These are phyloP conservation scores for Erethizon dorsatum DNA, from an alignment of 2,797 vertebrate species.

Conservation along the genomic window DNA sequence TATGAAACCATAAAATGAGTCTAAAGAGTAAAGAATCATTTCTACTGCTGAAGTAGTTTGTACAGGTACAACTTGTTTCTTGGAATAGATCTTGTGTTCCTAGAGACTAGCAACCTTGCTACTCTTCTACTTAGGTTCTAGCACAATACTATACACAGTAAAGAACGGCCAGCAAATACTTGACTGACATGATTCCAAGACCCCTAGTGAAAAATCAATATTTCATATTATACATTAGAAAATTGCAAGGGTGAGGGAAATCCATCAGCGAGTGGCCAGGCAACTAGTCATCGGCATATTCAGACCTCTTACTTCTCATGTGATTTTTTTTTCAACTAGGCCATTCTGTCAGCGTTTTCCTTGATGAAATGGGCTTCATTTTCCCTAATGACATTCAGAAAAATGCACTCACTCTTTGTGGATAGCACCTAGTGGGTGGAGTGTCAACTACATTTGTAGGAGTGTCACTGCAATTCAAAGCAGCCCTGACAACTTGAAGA, in stretches of 20 bases:
- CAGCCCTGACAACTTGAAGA: constrained; percentile 58
- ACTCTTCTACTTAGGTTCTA: neutral
- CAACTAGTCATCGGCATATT: neutral
- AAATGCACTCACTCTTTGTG: constrained; percentile 18
- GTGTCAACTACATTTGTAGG: constrained; percentile 27
- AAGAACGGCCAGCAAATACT: neutral
- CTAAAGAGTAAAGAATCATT: neutral
- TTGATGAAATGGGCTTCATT: constrained; percentile 3
- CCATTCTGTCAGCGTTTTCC: neutral
- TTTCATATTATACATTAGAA: neutral
- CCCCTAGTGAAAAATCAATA: neutral
- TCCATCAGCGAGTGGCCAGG: neutral
- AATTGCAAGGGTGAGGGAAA: neutral
- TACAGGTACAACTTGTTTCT: neutral
- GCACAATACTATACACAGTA: neutral
- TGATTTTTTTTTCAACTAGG: neutral
- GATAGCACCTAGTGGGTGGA: constrained; percentile 8
- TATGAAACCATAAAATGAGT: constrained; percentile 44
- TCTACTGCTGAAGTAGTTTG: neutral
- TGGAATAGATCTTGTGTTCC: neutral
- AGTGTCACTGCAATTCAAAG: constrained; percentile 31
- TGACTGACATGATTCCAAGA: neutral
- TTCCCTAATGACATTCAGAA: constrained; percentile 41
- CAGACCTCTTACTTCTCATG: neutral
- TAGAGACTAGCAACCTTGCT: neutral